Base-by-base conservation (phyloP, 2,797 vertebrate species). In the Falco concolor region DNA sequence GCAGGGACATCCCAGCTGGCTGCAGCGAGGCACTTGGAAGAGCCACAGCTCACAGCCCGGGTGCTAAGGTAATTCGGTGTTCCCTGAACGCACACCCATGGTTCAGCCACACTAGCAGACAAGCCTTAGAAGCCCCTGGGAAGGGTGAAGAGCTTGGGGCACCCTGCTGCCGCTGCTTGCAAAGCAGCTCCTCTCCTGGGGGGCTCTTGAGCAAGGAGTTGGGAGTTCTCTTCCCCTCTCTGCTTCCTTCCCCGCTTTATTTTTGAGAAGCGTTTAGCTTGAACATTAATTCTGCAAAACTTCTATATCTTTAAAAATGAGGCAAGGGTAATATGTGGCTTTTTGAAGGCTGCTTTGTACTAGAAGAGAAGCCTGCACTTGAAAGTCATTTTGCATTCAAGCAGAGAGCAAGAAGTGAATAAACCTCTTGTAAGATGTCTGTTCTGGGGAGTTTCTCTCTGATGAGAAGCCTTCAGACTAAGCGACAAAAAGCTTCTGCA, bases 41-140 rank as follows among this genome's bases (percentile, higher is more conserved):
- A 53, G 50, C 25, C 73, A 10, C 60, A 3, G 44, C 50, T 47
- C 30, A 2, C n/a, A 28, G 65, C 50, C 78, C 42, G 19, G 61
- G 50, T 25, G 17, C 61, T 21, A 13, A 36, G 61, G 40, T 38
- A 36, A n/a, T 11, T 42, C 23, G 2, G 13, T 9, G 68, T 20
- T 44, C 49, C 52, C 52, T 16, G 11, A 30, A 4, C 2, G 5
- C 68, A 13, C 6, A 8, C 21, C 6, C 5, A 2, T 2, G n/a
- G n/a, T 25, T 56, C 72, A 63, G 42, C 49, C 40, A 13, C 14
- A 1, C 8, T 1, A 10, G 47, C 64, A 67, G 49, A 28, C 5
- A 7, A 54, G 17, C 30, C 19, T 54, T 24, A 4, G 68, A 53
- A 54, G 34, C 23, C 11, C 12, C 27, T 19, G 24, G 40, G 32